Evolutionary conservation across 1,140 invertebrate species (phyloP).

Genomic region (Augochlora pura): DNA sequence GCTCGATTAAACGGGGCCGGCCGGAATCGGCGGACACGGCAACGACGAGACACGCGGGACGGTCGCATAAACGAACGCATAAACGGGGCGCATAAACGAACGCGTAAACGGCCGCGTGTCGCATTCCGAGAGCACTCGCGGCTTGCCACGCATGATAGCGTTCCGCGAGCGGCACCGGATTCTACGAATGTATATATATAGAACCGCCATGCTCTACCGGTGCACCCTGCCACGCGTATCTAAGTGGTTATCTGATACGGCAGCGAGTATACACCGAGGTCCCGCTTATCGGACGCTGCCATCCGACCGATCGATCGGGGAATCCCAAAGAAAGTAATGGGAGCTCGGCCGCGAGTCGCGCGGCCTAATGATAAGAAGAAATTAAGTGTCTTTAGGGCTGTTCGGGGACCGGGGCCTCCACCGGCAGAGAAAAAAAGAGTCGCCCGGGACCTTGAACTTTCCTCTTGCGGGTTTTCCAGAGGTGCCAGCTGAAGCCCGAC

Average conservation of each 20-base stretch:
- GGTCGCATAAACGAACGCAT: slow-evolving; percentile 21
- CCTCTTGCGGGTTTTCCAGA: not conserved
- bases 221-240: slow-evolving; percentile 64
- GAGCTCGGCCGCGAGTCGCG: slow-evolving; percentile 38
- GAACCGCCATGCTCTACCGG: slow-evolving; percentile 59
- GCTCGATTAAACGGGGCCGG: slow-evolving; percentile 38
- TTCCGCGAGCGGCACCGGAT: slow-evolving; percentile 28
- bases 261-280: slow-evolving; percentile 31
- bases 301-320: slow-evolving; percentile 70
- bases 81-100: slow-evolving; percentile 14
- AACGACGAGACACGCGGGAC: not conserved
- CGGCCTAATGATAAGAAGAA: slow-evolving; percentile 48
- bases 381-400: not conserved
- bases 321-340: slow-evolving; percentile 56
- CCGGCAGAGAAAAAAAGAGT: not conserved
- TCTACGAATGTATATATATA: slow-evolving; percentile 65
- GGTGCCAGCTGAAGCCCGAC: no score
- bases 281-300: slow-evolving; percentile 69
- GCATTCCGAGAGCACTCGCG: slow-evolving; percentile 53
- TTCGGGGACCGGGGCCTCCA: not conserved
- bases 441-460: not conserved
- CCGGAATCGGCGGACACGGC: not conserved
- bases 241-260: slow-evolving; percentile 74
- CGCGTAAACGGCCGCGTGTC: slow-evolving; percentile 45
- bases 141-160: slow-evolving; percentile 18